phyloP scores from a whole-genome alignment of 2,888 invertebrate genomes.

The Mechanitis mazaeus region DNA sequence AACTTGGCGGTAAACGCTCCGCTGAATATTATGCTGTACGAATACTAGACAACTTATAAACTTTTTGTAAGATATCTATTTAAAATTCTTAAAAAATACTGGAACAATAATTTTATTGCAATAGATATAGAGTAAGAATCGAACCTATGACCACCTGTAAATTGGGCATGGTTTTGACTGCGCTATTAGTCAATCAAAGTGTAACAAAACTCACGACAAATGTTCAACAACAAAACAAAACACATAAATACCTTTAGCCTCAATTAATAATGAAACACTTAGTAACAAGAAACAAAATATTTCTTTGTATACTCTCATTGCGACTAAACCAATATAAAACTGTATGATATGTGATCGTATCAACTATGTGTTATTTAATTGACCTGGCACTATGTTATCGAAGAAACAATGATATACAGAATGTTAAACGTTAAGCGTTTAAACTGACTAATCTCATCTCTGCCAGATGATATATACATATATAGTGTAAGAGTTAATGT shows the following conservation, averaged over 20 bases:
- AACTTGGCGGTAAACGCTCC: too few species aligned
- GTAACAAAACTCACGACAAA: too few species aligned
- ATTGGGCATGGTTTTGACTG: too few species aligned
- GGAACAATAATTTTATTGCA: too few species aligned
- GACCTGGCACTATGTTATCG: neutral
- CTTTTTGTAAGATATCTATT: too few species aligned
- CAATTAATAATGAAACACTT: slow-evolving; percentile 7
- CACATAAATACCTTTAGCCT: slow-evolving; percentile 11
- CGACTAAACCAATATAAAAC: neutral
- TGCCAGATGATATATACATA: too few species aligned
- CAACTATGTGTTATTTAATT: neutral
- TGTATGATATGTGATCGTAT: neutral
- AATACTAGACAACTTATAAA: too few species aligned
- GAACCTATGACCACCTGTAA: too few species aligned
- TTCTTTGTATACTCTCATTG: slow-evolving; percentile 5
- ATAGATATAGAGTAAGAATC: too few species aligned
- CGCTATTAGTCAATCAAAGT: too few species aligned
- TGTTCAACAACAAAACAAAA: neutral
- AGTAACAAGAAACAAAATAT: slow-evolving; percentile 1
- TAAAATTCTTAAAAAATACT: too few species aligned
- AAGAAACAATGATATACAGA: neutral
- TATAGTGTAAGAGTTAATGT: neutral
- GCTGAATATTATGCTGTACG: too few species aligned
- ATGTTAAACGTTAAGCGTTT: neutral
- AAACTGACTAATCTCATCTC: neutral